These are phyloP conservation scores for Drosophila eohydei DNA, from an alignment of 2,888 invertebrate genomes.

Conservation along the genomic window DNA sequence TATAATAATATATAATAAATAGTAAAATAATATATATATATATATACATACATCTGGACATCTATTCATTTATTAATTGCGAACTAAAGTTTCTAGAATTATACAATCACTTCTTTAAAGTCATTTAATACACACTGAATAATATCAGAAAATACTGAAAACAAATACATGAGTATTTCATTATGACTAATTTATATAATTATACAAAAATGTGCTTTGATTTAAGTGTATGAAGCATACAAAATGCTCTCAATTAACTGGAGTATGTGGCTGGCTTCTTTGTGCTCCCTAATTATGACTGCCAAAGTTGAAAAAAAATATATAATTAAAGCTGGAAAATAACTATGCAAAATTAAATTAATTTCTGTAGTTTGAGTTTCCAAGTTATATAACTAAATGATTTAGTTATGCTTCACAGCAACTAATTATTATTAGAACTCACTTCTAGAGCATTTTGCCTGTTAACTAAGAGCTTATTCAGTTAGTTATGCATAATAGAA, in stretches of 20 bases:
- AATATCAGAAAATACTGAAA: not conserved
- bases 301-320: not conserved
- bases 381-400: not conserved
- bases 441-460: not conserved
- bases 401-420: not conserved
- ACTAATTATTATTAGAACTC: not conserved
- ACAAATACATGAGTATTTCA: not conserved
- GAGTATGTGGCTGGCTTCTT: not conserved
- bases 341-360: not conserved
- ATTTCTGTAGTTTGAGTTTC: not conserved
- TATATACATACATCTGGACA: too few relatives aligned
- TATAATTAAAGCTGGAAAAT: not conserved
- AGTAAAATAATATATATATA: too few relatives aligned
- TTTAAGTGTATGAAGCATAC: not conserved
- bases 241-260: not conserved
- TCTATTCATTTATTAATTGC: not conserved
- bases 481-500: not conserved
- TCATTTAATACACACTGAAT: not conserved
- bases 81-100: not conserved
- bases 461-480: not conserved
- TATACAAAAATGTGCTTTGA: not conserved
- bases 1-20: too few relatives aligned
- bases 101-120: not conserved
- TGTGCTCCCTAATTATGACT: slow-evolving; percentile 2
- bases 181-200: slow-evolving; percentile 1